These are phyloP conservation scores for Eristalis tenax DNA, from an alignment of 2,888 invertebrate species.

Conservation along the genomic window DNA sequence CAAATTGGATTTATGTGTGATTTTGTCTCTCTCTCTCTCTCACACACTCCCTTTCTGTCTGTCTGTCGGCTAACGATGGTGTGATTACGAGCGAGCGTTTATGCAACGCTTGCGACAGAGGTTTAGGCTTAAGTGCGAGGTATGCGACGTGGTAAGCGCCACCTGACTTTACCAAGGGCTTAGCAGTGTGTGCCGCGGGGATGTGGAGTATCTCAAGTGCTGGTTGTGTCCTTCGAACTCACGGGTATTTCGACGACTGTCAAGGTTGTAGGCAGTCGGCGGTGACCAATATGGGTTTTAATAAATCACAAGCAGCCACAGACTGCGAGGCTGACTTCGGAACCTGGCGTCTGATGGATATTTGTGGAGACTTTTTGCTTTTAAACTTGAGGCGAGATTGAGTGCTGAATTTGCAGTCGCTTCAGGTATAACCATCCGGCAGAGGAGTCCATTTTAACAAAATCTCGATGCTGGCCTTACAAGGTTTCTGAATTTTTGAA, in stretches of 20 bases:
- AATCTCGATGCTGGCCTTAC: no score
- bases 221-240: not conserved
- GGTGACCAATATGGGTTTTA: no score
- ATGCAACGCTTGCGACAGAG: slow-evolving; percentile 35
- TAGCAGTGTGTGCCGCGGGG: not conserved
- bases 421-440: no score
- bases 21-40: not conserved
- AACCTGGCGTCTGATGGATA: no score
- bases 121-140: slow-evolving; percentile 1
- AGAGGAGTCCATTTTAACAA: no score
- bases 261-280: not conserved
- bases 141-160: not conserved
- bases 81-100: slow-evolving; percentile 31
- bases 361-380: no score
- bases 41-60: not conserved
- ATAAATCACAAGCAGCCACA: no score
- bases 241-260: not conserved
- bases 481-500: no score
- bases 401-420: no score
- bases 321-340: no score
- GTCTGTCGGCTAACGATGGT: slow-evolving; percentile 6
- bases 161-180: not conserved
- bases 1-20: slow-evolving; percentile 34
- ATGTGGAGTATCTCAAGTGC: not conserved
- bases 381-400: no score